Conservation (phyloP, 2,113 vertebrate genomes). For the Pollachius pollachius region DNA sequence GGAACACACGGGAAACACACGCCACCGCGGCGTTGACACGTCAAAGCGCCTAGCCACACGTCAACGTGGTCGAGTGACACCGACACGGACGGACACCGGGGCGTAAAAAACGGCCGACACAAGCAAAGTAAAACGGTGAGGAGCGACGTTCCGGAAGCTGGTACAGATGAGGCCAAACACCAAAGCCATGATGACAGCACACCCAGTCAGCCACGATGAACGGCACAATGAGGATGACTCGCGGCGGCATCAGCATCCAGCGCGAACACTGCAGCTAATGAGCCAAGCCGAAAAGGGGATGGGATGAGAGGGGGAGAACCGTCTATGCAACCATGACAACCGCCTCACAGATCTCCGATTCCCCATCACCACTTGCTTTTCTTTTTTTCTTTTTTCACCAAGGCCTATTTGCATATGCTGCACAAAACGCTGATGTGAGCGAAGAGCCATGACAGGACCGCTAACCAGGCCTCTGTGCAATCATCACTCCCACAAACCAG, state of each 20-base stretch:
- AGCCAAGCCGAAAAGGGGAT: conserved; percentile 43
- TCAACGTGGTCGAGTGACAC: too few relatives aligned
- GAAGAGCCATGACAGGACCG: conserved; percentile 39
- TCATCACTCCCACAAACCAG: conserved; percentile 59
- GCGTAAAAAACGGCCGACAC: background rate
- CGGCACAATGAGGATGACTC: conserved; percentile 40
- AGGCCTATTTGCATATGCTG: conserved; percentile 58
- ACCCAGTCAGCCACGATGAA: conserved; percentile 45
- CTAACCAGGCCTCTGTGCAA: conserved; percentile 52
- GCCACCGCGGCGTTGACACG: conserved; percentile 30
- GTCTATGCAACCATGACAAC: conserved; percentile 57
- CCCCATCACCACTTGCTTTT: conserved; percentile 11
- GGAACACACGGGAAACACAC: conserved; percentile 18
- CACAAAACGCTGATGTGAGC: conserved; percentile 56
- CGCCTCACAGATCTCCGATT: conserved; percentile 35
- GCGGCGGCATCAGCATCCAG: conserved; percentile 24
- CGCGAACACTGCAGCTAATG: conserved; percentile 47
- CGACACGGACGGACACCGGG: background rate
- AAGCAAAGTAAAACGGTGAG: conserved; percentile 8
- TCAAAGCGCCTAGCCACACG: background rate
- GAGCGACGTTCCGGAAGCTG: background rate
- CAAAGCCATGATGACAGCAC: conserved; percentile 40
- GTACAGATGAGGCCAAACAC: conserved; percentile 35
- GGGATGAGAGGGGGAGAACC: conserved; percentile 51
- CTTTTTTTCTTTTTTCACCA: conserved; percentile 45